Percentiles rank a stretch among this genome's conserved stretches.
Conservation (phyloP, 2,113 vertebrate species). For the Corynorhinus townsendii region DNA sequence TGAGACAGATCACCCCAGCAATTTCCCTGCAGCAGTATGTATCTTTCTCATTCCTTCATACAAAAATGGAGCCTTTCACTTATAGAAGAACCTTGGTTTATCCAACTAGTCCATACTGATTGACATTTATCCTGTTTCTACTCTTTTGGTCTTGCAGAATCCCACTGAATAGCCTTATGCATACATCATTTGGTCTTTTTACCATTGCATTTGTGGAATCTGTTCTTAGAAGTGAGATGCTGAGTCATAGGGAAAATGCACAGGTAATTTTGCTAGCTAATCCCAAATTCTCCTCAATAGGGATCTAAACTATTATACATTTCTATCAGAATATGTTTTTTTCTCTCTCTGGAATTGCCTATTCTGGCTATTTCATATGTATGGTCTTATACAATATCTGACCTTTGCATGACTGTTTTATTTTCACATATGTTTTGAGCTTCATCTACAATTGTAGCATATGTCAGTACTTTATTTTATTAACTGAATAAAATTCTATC, state of each 20-base stretch:
- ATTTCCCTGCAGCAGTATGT: not conserved
- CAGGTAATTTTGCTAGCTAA: not conserved
- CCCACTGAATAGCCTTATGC: not conserved
- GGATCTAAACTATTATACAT: not conserved
- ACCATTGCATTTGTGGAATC: not conserved
- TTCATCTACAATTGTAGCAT: not conserved
- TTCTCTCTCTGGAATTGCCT: not conserved
- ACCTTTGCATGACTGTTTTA: not conserved
- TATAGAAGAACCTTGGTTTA: not conserved
- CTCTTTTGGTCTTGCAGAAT: not conserved
- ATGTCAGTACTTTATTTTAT: not conserved
- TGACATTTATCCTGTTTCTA: not conserved
- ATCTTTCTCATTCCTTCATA: not conserved
- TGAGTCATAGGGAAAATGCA: not conserved
- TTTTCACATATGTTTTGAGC: not conserved
- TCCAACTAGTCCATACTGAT: not conserved
- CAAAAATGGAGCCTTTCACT: fast-evolving
- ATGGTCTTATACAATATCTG: not conserved
- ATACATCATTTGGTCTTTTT: not conserved
- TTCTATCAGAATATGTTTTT: not conserved
- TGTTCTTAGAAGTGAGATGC: not conserved
- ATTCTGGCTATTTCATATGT: not conserved
- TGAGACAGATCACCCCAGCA: not conserved
- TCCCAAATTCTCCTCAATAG: not conserved
- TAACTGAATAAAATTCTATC: not conserved